Evolutionary conservation across 2,113 vertebrate species (phyloP).

Genomic region (Bos indicus): DNA sequence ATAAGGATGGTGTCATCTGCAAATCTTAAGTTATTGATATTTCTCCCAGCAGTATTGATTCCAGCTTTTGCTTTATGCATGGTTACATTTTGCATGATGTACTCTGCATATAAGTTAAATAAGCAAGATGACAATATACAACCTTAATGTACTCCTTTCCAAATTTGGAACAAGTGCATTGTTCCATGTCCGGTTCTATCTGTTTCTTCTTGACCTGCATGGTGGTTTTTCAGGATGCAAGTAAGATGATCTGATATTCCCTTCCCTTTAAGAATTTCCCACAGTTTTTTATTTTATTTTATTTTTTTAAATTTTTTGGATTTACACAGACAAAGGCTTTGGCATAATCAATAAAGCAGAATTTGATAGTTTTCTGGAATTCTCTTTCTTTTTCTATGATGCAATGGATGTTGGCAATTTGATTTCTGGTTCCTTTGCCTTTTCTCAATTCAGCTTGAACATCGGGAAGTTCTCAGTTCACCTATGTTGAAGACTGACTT

Average conservation of each 20-base stretch:
- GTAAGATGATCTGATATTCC: not conserved
- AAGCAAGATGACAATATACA: not conserved
- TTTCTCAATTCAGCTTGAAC: not conserved
- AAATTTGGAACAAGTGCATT: not conserved
- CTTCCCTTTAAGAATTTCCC: not conserved
- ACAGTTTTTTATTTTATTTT: too few species aligned
- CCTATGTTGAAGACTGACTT: not conserved
- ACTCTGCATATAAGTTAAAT: not conserved
- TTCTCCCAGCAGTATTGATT: not conserved
- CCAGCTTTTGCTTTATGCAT: not conserved
- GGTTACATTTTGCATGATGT: not conserved
- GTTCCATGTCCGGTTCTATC: not conserved
- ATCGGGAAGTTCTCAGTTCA: not conserved
- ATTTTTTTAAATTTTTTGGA: too few species aligned
- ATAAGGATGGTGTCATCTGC: not conserved
- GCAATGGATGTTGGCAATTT: not conserved
- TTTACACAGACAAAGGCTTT: not conserved
- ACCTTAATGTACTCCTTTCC: fast-evolving
- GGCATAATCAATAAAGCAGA: not conserved
- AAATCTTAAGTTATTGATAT: not conserved
- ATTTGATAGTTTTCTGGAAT: not conserved
- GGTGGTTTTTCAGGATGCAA: not conserved
- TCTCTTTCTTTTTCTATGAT: not conserved
- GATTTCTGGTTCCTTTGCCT: not conserved
- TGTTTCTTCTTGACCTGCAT: not conserved